These are phyloP conservation scores for Drosophila siamana DNA, from an alignment of 2,888 invertebrate genomes.

Conservation along the genomic window DNA sequence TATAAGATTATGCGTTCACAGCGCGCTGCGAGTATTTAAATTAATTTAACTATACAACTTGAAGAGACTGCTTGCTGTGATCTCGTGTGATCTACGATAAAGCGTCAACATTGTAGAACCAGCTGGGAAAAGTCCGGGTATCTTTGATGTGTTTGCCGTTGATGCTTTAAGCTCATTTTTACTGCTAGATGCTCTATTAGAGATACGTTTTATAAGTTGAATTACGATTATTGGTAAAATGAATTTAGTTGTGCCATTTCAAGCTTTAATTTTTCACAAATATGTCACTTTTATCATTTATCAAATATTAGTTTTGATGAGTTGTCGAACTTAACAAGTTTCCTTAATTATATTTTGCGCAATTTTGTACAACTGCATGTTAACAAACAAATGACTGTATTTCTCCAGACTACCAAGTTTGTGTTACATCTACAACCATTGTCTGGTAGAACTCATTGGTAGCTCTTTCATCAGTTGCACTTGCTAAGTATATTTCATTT, in stretches of 20 bases:
- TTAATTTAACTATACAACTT: conserved; percentile 42
- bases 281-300: too few relatives aligned
- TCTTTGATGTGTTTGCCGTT: neutral
- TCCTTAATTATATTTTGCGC: too few relatives aligned
- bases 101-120: neutral
- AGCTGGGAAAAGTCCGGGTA: neutral
- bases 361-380: too few relatives aligned
- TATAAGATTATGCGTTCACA: conserved; percentile 40
- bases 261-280: too few relatives aligned
- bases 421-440: neutral
- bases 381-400: too few relatives aligned
- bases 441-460: neutral
- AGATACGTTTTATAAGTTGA: too few relatives aligned
- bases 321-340: too few relatives aligned
- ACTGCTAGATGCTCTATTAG: too few relatives aligned
- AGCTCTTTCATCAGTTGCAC: neutral
- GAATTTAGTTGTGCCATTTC: too few relatives aligned
- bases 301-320: too few relatives aligned
- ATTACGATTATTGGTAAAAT: too few relatives aligned
- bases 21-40: conserved; percentile 63
- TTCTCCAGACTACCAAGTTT: neutral
- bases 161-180: too few relatives aligned
- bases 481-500: neutral
- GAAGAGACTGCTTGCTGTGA: conserved; percentile 9
- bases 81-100: conserved; percentile 6